Evolutionary conservation across 1,140 invertebrate genomes (phyloP), one percentile per base, ranked within the genome.

Genomic region (honey bee (Apis mellifera)): DNA sequence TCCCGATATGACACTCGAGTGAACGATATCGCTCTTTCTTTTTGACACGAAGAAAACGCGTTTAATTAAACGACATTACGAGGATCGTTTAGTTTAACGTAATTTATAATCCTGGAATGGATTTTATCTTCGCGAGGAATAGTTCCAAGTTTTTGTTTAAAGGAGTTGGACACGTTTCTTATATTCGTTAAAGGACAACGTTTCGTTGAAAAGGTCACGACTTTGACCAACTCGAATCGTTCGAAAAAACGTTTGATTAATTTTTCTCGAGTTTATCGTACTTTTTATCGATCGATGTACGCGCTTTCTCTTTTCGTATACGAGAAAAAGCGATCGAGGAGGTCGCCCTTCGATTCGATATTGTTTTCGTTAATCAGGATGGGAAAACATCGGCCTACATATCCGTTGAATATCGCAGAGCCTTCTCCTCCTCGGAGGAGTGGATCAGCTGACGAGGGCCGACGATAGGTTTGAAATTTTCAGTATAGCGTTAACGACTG

Each of bases 401-500:
- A 50, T 74, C 15, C 21, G 8, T 9, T 8, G 13, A 32, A 21
- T 54, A 66, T 70, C 8, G 57, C 65, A 0, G 42, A 32, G 32
- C n/a, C n/a, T n/a, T n/a, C n/a, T n/a, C n/a, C n/a, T n/a, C n/a
- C n/a, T n/a, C n/a, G 32, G 32, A 11, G 23, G 11, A 48, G 55
- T 8, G 1, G 50, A 69, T 57, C 77, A 9, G 57, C 48, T 32
- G 65, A 85, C 74, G 68, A 52, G 57, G 64, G 65, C 71, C 42
- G 64, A 70, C 75, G 78, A 32, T 75, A 72, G 48, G 52, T 73
- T 32, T 86, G 78, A 90, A 88, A 88, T 81, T 81, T 83, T 86
- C 79, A 87, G 76, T 70, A 85, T 52, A 81, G 78, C 71, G 72
- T 90, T 90, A 91, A 89, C 86, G 86, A 90, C 87, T 84, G 82